Evolutionary conservation across 2,888 invertebrate species (phyloP).

Genomic region (Osedax fenrisi): DNA sequence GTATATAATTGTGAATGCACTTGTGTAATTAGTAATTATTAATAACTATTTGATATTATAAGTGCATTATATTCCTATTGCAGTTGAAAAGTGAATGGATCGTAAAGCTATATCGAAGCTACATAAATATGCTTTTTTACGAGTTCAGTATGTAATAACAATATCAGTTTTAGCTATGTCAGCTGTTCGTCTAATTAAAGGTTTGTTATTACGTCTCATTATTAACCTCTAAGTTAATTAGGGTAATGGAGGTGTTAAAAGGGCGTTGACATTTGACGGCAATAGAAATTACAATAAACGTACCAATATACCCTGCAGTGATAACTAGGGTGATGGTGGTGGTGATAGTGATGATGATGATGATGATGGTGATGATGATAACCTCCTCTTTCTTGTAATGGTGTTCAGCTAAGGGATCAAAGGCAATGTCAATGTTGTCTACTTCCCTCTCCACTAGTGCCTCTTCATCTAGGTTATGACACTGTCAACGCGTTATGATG

Average conservation of each 20-base stretch:
- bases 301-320: too few species aligned
- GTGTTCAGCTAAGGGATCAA: slow-evolving; percentile 70
- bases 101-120: too few species aligned
- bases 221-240: background rate
- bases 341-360: too few species aligned
- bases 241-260: too few species aligned
- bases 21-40: too few species aligned
- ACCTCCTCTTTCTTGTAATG: slow-evolving; percentile 76
- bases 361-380: too few species aligned
- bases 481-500: slow-evolving; percentile 59
- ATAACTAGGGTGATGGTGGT: too few species aligned
- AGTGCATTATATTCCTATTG: background rate
- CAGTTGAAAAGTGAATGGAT: background rate
- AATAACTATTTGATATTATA: background rate
- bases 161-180: background rate
- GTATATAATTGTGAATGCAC: background rate
- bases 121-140: background rate
- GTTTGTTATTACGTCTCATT: background rate
- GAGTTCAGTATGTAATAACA: too few species aligned
- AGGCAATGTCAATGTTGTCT: slow-evolving; percentile 73
- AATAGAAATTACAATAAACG: too few species aligned
- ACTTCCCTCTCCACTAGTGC: slow-evolving; percentile 64
- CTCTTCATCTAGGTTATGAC: slow-evolving; percentile 62
- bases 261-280: too few species aligned
- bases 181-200: too few species aligned